Evolutionary conservation across 2,797 vertebrate genomes (phyloP), one percentile per base, ranked within the genome.

Genomic region (Lates japonicus): DNA sequence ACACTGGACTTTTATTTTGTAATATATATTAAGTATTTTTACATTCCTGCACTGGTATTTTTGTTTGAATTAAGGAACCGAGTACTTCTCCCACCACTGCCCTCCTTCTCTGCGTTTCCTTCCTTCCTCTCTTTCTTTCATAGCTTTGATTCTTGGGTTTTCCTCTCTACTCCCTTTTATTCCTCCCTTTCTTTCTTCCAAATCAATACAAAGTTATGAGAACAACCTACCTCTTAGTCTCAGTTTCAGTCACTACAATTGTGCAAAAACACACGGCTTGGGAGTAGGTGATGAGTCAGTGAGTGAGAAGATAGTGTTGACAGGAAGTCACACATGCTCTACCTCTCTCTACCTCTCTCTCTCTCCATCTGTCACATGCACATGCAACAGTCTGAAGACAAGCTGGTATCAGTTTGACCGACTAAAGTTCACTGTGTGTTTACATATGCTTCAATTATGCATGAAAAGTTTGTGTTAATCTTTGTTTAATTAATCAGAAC

Each of bases 261-360:
- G 17, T 17, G 55, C 2, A 65, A 61, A 48, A 63, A 58, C 19
- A 70, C 35, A 12, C 22, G 25, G 19, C 58, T 42, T 31, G 17
- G 52, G 31, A 69, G 65, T 10, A 65, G 61, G 14, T 60, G 65
- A 84, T 68, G 75, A 83, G 54, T 82, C 85, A 84, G 57, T 63
- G 22, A 51, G 64, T 48, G 48, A 59, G 62, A 73, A 37, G 69
- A 71, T 7, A 22, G 55, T 44, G 65, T 49, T 60, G 48, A 76
- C 76, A 83, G 77, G 82, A 85, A 87, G 73, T 77, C 73, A 67
- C 73, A 65, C 66, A 55, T 65, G 41, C 48, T 61, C 61, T 49
- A 71, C 65, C 71, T 74, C 61, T 42, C 52, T 71, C 29, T 20
- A 13, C 13, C 35, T 63, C 54, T 64, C 61, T 59, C 37, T 35